phyloP scores from a whole-genome alignment of 2,113 vertebrate species.

The Cephalopterus ornatus region DNA sequence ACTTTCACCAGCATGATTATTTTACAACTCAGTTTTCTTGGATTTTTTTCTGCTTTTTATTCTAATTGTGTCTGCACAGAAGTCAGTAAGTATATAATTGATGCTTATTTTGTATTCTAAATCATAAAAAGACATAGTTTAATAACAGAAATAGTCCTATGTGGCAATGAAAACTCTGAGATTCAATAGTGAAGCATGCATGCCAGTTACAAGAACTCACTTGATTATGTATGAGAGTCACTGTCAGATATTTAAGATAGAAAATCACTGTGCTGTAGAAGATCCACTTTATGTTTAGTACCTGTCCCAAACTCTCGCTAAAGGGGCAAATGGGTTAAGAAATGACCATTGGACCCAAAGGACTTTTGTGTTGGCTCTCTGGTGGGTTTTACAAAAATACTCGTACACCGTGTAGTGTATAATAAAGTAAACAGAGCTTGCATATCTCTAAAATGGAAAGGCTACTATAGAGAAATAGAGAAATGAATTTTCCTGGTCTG shows the following conservation, averaged over 20 bases:
- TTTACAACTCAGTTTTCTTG: background rate
- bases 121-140: background rate
- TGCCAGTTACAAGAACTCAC: background rate
- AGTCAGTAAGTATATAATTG: background rate
- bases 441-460: background rate
- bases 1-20: background rate
- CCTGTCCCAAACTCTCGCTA: background rate
- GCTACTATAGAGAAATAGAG: background rate
- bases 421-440: background rate
- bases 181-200: background rate
- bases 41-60: background rate
- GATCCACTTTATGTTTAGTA: background rate
- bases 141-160: background rate
- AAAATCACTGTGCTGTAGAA: background rate
- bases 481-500: background rate
- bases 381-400: background rate
- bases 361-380: background rate
- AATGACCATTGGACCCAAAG: background rate
- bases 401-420: background rate
- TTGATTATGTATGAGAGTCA: background rate
- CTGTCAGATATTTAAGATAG: background rate
- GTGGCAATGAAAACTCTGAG: background rate
- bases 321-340: background rate
- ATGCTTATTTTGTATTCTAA: background rate
- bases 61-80: background rate